Evolutionary conservation across 2,888 invertebrate genomes (phyloP).

Genomic region (Mycogona germanica): DNA sequence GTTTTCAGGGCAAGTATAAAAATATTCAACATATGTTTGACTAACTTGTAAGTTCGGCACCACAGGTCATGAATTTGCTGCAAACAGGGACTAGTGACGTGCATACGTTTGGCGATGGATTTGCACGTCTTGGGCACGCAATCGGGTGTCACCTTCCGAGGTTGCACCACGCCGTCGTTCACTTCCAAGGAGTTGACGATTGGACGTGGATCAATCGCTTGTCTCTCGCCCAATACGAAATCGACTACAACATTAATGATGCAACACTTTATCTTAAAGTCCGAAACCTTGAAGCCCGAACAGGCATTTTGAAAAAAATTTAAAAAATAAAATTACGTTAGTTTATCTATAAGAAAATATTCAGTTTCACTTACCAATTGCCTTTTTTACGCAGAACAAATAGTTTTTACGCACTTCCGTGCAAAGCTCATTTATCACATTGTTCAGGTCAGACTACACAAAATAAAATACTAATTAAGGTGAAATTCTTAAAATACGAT

Average conservation of each 20-base stretch:
- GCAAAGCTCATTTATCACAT: conserved; percentile 6
- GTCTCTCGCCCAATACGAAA: conserved; percentile 71
- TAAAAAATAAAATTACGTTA: not conserved
- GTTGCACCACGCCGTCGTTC: no score
- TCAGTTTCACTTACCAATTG: conserved; percentile 6
- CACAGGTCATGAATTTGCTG: conserved; percentile 63
- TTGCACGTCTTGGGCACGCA: not conserved
- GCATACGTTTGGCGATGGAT: conserved; percentile 39
- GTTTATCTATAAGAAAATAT: conserved; percentile 27
- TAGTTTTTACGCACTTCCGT: conserved; percentile 6
- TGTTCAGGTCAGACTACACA: not conserved
- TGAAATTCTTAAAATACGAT: no score
- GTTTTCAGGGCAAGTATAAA: no score
- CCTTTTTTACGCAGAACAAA: conserved; percentile 14
- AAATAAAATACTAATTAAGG: not conserved
- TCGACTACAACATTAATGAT: conserved; percentile 57
- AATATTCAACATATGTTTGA: no score
- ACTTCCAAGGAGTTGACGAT: no score
- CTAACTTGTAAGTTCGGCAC: conserved; percentile 60
- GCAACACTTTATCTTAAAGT: not conserved
- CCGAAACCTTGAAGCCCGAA: not conserved
- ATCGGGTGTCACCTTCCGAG: no score
- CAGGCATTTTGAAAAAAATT: not conserved
- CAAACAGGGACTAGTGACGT: conserved; percentile 68
- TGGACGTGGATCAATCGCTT: no score